Evolutionary conservation across 2,797 vertebrate species (phyloP), one percentile per base, ranked within the genome.

Genomic region (Miichthys miiuy): DNA sequence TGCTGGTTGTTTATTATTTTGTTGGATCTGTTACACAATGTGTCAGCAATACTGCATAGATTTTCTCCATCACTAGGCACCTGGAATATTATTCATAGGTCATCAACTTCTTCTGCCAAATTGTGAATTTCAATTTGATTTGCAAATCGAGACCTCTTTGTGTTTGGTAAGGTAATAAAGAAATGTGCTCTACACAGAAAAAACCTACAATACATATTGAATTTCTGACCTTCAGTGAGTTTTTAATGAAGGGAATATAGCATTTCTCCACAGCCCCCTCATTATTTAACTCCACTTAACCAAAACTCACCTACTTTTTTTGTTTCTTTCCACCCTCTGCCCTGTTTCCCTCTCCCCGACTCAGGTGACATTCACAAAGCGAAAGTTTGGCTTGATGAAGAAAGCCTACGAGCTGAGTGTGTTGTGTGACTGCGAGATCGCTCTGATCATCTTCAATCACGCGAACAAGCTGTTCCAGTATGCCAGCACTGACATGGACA

Each of bases 361-460:
- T 55, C 67, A 98, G 97, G 97, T 98, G 90, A 98, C 97, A 50
- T 98, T 98, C 90, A 98, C 97, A 38, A 98, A 98, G 92, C 94
- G 97, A 82, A 98, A 98, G 94, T 98, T 98, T 88, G 97, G 97
- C 90, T 90, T 98, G 93, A 98, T 98, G 97, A 98, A 98, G 96
- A 98, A 98, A 90, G 97, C 97, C 65, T 98, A 98, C 47, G 97
- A 98, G 90, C 95, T 98, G 91, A 98, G 97, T 85, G 97, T 98
- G 75, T 92, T 98, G 87, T 98, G 97, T 88, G 97, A 98, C 96
- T 98, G 97, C 85, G 97, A 98, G 94, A 98, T 98, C 72, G 97
- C 97, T 57, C 96, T 98, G 95, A 98, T 98, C 95, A 98, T 98
- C 95, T 98, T 98, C 95, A 98, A 98, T 96, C 97, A 97, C 80